phyloP scores from a whole-genome alignment of 2,113 vertebrate genomes.

The Tachuris rubrigastra region DNA sequence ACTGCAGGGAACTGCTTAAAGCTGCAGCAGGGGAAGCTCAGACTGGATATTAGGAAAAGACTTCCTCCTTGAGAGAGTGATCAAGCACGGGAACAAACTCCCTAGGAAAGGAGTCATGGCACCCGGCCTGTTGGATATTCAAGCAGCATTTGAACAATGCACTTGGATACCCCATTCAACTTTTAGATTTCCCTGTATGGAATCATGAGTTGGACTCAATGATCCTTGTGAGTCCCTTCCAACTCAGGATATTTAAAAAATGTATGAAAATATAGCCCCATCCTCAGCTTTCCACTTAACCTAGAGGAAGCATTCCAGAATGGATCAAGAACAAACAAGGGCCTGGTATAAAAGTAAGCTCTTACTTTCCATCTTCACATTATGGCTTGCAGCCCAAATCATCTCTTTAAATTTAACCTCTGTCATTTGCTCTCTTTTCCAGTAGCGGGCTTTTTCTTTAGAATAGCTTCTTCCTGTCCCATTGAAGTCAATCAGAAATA shows the following conservation, averaged over 20 bases:
- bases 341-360: background rate
- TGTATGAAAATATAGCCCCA: background rate
- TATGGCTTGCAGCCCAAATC: background rate
- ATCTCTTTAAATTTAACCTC: background rate
- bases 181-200: background rate
- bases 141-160: background rate
- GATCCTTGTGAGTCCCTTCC: background rate
- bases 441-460: background rate
- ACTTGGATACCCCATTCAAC: background rate
- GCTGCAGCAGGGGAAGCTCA: background rate
- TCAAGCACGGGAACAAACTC: background rate
- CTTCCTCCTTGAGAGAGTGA: background rate
- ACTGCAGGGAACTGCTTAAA: background rate
- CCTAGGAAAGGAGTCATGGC: accelerated
- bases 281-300: background rate
- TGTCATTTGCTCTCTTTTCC: background rate
- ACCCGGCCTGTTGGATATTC: background rate
- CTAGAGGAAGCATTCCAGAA: background rate
- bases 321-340: background rate
- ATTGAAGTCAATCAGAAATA: background rate
- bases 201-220: background rate
- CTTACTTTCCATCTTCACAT: background rate
- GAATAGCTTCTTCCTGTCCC: background rate
- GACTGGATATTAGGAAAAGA: background rate
- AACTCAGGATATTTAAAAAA: background rate